Percentiles rank a stretch among this genome's conserved stretches.
Evolutionary conservation across 2,113 vertebrate species (phyloP).

Genomic region (Trochalopteron elliotii): DNA sequence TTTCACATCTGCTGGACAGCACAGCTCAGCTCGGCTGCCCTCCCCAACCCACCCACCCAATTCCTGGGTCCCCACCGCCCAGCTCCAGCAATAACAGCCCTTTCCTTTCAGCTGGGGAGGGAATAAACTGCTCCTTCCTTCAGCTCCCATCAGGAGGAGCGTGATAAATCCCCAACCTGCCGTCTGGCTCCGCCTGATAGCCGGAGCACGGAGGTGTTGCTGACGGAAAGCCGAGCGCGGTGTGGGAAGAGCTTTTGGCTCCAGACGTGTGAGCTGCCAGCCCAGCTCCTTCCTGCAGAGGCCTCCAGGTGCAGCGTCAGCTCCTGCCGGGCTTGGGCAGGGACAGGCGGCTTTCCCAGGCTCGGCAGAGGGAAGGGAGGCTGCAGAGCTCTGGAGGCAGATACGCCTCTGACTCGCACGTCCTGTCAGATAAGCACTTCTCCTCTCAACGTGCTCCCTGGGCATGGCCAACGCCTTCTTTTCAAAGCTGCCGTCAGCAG

Average conservation of each 20-base stretch:
- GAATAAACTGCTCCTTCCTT: not conserved
- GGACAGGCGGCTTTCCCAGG: not conserved
- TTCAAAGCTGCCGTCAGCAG: not conserved
- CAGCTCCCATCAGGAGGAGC: not conserved
- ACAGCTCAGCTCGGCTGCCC: not conserved
- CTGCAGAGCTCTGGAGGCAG: not conserved
- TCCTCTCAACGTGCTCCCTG: not conserved
- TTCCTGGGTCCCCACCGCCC: not conserved
- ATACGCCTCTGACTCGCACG: fast-evolving
- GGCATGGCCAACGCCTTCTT: not conserved
- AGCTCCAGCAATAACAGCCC: not conserved
- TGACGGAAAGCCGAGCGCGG: not conserved
- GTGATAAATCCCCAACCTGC: not conserved
- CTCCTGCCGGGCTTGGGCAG: not conserved
- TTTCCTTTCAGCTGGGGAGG: not conserved
- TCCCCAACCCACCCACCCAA: not conserved
- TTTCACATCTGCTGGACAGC: not conserved
- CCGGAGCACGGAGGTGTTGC: not conserved
- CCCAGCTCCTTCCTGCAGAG: not conserved
- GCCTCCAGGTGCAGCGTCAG: not conserved
- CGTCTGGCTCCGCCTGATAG: not conserved
- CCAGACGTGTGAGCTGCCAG: not conserved
- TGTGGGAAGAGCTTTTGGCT: not conserved
- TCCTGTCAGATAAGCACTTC: not conserved
- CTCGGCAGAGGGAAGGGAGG: not conserved